These are phyloP conservation scores for Ptychochromis oligacanthus DNA, from an alignment of 2,113 vertebrate species.

Conservation along the genomic window DNA sequence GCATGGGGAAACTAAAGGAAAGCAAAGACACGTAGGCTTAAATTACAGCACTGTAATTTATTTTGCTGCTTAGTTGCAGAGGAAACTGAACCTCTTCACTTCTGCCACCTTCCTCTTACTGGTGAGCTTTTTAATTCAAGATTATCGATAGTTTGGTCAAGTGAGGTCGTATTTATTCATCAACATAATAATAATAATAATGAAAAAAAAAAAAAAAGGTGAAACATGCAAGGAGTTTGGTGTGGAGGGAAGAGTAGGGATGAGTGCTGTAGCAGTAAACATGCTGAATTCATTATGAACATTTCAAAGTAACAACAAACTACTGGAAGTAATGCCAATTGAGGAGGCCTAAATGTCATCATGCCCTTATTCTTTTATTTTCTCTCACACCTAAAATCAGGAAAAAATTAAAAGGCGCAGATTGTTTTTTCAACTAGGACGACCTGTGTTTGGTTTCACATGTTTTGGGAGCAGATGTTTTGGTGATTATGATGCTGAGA, in stretches of 20 bases:
- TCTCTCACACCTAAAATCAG: not conserved
- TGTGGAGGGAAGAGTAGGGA: not conserved
- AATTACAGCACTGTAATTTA: not conserved
- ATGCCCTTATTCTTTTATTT: not conserved
- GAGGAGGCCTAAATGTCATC: slow-evolving; percentile 49
- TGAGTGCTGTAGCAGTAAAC: not conserved
- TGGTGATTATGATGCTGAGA: not conserved
- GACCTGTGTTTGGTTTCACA: not conserved
- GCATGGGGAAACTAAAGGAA: too few species aligned
- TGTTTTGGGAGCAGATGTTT: not conserved
- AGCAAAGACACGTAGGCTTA: not conserved
- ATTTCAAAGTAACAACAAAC: slow-evolving; percentile 44
- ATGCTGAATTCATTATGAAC: slow-evolving; percentile 30
- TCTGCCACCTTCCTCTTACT: not conserved
- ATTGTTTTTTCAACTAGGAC: not conserved
- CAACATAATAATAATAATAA: not conserved
- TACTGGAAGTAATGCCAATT: slow-evolving; percentile 14
- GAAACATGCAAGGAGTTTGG: not conserved
- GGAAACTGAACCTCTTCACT: not conserved
- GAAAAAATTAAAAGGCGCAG: accelerated
- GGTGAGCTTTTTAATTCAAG: not conserved
- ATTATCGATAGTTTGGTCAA: not conserved
- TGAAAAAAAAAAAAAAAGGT: not conserved
- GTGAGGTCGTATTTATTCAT: not conserved
- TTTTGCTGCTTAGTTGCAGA: not conserved